Evolutionary conservation across 2,888 invertebrate species (phyloP).

Genomic region (Eristalis pertinax): DNA sequence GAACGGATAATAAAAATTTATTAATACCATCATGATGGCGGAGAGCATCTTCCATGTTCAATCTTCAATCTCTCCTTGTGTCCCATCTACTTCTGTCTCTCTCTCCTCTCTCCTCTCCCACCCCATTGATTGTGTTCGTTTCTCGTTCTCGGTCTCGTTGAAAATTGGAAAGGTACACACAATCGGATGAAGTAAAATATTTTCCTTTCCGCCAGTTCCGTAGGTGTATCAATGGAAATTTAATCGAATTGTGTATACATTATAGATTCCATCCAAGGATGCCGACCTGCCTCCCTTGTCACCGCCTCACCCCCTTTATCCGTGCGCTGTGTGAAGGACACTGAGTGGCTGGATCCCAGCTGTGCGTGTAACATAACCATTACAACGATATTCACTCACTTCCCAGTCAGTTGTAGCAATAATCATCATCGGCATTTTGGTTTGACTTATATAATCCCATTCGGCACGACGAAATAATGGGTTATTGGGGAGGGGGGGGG

Average conservation of each 20-base stretch:
- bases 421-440: constrained; percentile 29
- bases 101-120: neutral
- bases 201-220: constrained; percentile 26
- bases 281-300: neutral
- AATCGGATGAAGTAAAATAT: constrained; percentile 36
- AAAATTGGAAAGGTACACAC: constrained; percentile 35
- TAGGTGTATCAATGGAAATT: constrained; percentile 44
- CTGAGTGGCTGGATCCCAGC: neutral
- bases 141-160: too few relatives aligned
- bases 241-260: constrained; percentile 27
- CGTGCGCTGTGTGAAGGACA: neutral
- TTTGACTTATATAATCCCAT: constrained; percentile 14
- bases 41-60: neutral
- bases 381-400: constrained; percentile 49
- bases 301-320: too few relatives aligned
- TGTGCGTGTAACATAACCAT: constrained; percentile 34
- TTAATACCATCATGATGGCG: constrained; percentile 29
- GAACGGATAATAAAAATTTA: constrained; percentile 27
- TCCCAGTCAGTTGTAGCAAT: constrained; percentile 1
- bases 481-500: neutral
- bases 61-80: neutral
- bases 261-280: neutral
- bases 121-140: neutral
- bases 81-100: neutral
- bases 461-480: neutral